phyloP scores from a whole-genome alignment of 2,888 invertebrate species.

The Cantharis nigra region DNA sequence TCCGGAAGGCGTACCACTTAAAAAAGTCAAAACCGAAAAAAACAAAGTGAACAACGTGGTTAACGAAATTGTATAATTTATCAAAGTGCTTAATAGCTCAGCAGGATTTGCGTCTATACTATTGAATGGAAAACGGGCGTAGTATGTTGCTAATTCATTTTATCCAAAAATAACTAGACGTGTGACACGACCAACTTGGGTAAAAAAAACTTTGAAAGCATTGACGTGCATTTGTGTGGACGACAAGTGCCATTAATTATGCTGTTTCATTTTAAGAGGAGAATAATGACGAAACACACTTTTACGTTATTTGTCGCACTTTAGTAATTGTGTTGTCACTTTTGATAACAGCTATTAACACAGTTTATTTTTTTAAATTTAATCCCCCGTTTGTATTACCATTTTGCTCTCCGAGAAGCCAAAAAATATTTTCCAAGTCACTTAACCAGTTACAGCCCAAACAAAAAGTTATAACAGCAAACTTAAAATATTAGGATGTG shows the following conservation, averaged over 20 bases:
- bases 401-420: background rate
- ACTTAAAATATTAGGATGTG: too few species aligned
- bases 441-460: background rate
- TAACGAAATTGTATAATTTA: constrained; percentile 14
- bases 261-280: constrained; percentile 1
- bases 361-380: background rate
- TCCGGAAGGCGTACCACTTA: background rate
- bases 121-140: constrained; percentile 15
- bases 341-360: background rate
- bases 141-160: constrained; percentile 16
- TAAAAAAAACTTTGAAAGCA: constrained; percentile 14
- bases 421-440: background rate
- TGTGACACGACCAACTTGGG: constrained; percentile 17
- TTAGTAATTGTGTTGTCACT: background rate
- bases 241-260: constrained; percentile 26
- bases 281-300: background rate
- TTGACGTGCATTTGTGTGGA: constrained; percentile 20
- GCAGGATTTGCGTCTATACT: constrained; percentile 12
- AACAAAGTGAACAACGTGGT: background rate
- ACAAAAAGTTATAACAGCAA: too few species aligned
- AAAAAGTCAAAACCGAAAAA: background rate
- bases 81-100: constrained; percentile 19
- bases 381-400: background rate
- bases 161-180: constrained; percentile 19
- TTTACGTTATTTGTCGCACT: background rate